Evolutionary conservation across 2,888 invertebrate genomes (phyloP).

Genomic region (Caenorhabditis wallacei): DNA sequence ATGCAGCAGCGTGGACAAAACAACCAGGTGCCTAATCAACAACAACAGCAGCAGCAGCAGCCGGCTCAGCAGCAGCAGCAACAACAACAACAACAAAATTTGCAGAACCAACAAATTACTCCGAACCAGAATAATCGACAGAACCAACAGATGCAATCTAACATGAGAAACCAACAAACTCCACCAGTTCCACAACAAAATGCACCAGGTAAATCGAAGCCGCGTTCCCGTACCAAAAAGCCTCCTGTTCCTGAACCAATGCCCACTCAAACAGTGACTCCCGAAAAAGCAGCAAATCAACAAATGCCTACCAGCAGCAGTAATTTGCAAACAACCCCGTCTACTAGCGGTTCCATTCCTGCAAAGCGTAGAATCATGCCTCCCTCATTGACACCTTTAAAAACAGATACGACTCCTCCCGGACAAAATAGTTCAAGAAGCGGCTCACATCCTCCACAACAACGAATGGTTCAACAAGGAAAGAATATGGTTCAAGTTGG

Average conservation of each 20-base stretch:
- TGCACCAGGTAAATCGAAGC: neutral
- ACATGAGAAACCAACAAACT: neutral
- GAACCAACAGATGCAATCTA: neutral
- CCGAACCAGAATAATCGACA: neutral
- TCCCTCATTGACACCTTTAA: neutral
- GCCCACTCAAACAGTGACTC: neutral
- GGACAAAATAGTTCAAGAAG: neutral
- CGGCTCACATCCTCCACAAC: too few species aligned
- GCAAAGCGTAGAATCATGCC: neutral
- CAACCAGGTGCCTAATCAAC: slow-evolving; percentile 6
- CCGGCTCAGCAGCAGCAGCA: slow-evolving; percentile 2
- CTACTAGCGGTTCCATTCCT: neutral
- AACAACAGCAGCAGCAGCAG: slow-evolving; percentile 5
- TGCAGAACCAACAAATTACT: slow-evolving; percentile 2
- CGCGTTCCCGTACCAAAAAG: slow-evolving; percentile 32
- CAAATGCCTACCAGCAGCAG: neutral
- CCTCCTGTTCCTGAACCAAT: neutral
- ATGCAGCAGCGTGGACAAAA: slow-evolving; percentile 9
- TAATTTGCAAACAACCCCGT: neutral
- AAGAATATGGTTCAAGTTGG: slow-evolving; percentile 35
- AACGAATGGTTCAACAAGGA: slow-evolving; percentile 36
- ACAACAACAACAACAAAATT: slow-evolving; percentile 11
- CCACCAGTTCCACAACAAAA: slow-evolving; percentile 14
- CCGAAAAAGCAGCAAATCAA: neutral
- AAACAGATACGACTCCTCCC: neutral